Percentiles rank a stretch among this genome's conserved stretches.
Evolutionary conservation across 30 jellyfish, hydroid and myxozoan genomes (phyloP).

Genomic region (Aurelia coerulea): DNA sequence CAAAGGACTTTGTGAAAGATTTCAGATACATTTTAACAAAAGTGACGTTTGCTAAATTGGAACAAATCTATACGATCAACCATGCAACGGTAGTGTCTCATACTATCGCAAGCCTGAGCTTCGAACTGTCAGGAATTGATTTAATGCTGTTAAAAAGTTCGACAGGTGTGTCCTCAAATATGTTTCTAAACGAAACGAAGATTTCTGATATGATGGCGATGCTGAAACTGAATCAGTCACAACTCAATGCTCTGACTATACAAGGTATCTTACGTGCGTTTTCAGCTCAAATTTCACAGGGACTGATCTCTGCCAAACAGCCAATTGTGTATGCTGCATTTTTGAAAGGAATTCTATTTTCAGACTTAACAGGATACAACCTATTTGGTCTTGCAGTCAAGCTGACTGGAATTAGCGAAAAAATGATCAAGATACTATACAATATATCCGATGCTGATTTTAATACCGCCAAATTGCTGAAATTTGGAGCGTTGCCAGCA

Average conservation of each 20-base stretch:
- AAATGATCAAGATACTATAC: neutral
- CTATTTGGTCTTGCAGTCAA: neutral
- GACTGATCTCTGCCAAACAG: neutral
- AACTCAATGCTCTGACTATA: neutral
- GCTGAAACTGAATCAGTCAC: neutral
- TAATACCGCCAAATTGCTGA: neutral
- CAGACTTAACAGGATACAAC: neutral
- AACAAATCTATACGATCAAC: neutral
- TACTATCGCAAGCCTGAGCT: neutral
- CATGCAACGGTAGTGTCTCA: neutral
- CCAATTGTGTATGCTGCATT: constrained; percentile 14
- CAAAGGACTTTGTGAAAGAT: constrained; percentile 24
- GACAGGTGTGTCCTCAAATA: too few species aligned
- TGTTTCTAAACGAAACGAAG: too few species aligned
- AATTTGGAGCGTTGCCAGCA: neutral
- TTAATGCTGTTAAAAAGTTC: neutral
- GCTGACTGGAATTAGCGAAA: neutral
- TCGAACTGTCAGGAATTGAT: constrained; percentile 1
- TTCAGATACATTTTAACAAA: constrained; percentile 1
- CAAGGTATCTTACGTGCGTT: neutral
- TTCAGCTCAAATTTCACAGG: neutral
- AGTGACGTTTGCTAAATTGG: neutral
- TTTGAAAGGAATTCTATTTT: neutral
- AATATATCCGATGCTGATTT: neutral
- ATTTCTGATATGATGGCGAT: constrained; percentile 1